Base-by-base conservation (phyloP, 2,888 invertebrate genomes). In the Kuschelorhynchus macadamiae region DNA sequence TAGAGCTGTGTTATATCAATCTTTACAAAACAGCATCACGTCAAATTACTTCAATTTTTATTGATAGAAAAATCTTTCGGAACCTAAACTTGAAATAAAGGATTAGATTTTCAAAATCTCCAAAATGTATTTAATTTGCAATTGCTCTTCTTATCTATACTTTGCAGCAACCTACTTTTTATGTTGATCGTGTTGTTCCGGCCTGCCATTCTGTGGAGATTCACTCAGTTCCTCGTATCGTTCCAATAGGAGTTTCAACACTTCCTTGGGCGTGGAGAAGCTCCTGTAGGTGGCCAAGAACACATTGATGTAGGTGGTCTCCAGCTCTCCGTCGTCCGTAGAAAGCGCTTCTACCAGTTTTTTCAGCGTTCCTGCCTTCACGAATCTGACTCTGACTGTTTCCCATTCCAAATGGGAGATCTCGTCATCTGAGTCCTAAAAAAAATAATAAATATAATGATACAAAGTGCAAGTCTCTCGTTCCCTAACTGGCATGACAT, bases 371-470 rank as follows among this genome's bases (percentile, higher is more conserved):
- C 97, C 99, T 12, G 97, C 97, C 86, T 98, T 98, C 74, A 99
- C 91, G 81, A 96, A 94, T 67, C 96, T 91, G 71, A 97, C 96
- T 72, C 96, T 90, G 72, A 97, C 96, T 39, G 97, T 97, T 86
- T 98, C 97, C 99, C 99, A 99, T 90, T 98, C 98, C 82, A 99
- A 86, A 83, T 98, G 97, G 52, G 96, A 95, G 76, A 96, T 95
- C 85, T 95, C 95, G 85, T 94, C 94, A 80, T 94, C 94, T 1
- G 94, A 94, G 81, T 94, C 94, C 92, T 92, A 84, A 2, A 84
- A 85, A 74, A 52, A 33, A 14, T 9, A 30, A 30, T 30, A 7
- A 30, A 30, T 30, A 7, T 30, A 30, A 30, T 30, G 4, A 30
- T 30, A 4, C 9, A 30, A 30, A 30, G 9, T 30, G n/a, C n/a